These are phyloP conservation scores for Elysia crispata DNA, from an alignment of 2,888 invertebrate species.

Conservation along the genomic window DNA sequence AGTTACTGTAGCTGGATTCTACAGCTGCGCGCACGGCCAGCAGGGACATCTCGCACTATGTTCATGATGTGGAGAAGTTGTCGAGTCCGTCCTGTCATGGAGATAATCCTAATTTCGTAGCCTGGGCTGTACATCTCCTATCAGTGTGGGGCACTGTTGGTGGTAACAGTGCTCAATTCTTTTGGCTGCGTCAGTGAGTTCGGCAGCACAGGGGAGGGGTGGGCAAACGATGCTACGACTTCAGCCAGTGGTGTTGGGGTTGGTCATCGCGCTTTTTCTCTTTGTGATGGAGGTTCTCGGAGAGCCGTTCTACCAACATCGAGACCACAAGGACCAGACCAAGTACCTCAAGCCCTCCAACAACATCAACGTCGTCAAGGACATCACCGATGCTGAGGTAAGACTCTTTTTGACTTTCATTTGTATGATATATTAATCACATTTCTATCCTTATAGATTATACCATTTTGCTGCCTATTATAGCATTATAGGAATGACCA, in stretches of 20 bases:
- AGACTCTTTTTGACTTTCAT: constrained; percentile 35
- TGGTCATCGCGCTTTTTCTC: constrained; percentile 47
- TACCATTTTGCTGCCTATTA: no score
- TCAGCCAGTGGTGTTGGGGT: constrained; percentile 41
- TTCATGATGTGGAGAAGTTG: no score
- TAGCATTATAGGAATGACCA: no score
- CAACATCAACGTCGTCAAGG: constrained; percentile 61
- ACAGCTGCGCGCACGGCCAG: no score
- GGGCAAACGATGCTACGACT: constrained; percentile 43
- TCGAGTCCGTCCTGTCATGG: no score
- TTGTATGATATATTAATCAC: not conserved
- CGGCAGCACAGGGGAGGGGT: constrained; percentile 28
- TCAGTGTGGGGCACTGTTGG: no score
- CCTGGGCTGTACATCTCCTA: no score
- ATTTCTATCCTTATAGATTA: no score
- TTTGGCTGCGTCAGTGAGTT: not conserved
- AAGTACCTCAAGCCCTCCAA: constrained; percentile 55
- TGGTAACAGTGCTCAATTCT: no score
- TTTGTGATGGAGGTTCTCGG: constrained; percentile 51
- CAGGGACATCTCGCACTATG: no score
- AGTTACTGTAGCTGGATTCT: no score
- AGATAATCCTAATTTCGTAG: no score
- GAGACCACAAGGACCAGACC: constrained; percentile 67
- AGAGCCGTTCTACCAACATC: constrained; percentile 66
- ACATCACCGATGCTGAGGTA: constrained; percentile 67